phyloP scores from a whole-genome alignment of 2,797 vertebrate genomes.

The Phaenicophaeus curvirostris region DNA sequence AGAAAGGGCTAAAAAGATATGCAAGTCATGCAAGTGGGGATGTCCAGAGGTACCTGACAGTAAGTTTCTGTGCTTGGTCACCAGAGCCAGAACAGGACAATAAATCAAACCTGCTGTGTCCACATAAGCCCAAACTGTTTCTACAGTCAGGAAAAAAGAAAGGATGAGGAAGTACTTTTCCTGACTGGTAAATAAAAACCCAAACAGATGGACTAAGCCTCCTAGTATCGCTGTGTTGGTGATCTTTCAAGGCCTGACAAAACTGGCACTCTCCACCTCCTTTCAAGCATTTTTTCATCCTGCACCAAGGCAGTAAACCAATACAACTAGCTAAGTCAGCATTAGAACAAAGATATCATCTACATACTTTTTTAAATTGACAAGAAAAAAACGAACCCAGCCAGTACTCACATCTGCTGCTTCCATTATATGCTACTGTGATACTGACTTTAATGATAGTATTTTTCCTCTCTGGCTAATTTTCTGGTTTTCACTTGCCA shows the following conservation, averaged over 20 bases:
- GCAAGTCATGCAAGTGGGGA: background rate
- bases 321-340: background rate
- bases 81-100: background rate
- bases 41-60: background rate
- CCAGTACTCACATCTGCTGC: background rate
- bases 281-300: background rate
- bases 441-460: background rate
- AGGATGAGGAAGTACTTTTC: background rate
- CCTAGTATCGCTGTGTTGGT: background rate
- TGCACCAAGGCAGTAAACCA: background rate
- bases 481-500: background rate
- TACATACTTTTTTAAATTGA: background rate
- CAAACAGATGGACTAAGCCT: background rate
- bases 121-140: background rate
- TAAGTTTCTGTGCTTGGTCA: background rate
- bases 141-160: background rate
- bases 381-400: background rate
- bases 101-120: background rate
- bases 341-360: background rate
- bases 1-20: background rate
- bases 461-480: background rate
- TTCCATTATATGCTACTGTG: background rate
- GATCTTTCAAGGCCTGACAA: background rate
- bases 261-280: background rate
- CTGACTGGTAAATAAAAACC: background rate